These are phyloP conservation scores for Nebria ingens DNA, from an alignment of 1,140 invertebrate species.

Conservation along the genomic window DNA sequence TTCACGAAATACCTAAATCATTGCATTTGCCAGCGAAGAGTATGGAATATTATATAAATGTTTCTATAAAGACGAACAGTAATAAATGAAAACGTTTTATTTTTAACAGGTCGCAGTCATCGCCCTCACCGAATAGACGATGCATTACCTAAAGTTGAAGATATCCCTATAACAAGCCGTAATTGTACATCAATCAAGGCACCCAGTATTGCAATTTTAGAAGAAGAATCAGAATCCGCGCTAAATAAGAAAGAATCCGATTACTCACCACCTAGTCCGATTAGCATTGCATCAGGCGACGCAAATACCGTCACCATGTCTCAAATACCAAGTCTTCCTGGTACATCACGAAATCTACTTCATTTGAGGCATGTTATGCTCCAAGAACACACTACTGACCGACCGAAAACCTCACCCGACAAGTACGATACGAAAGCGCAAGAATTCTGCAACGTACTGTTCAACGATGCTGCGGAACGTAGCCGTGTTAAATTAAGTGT, in stretches of 20 bases:
- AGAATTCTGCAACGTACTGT: slow-evolving; percentile 4
- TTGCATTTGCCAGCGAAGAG: background rate
- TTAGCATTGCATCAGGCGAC: slow-evolving; percentile 4
- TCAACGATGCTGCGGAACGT: background rate
- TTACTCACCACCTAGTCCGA: background rate
- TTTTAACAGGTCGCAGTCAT: background rate
- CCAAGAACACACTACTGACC: background rate
- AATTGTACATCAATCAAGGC: slow-evolving; percentile 9
- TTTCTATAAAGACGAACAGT: background rate
- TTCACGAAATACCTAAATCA: too few species aligned
- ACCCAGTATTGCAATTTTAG: slow-evolving; percentile 10
- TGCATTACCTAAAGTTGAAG: background rate
- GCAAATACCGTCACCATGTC: slow-evolving; percentile 11
- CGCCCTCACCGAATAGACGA: background rate
- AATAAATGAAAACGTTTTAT: background rate
- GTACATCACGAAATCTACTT: background rate
- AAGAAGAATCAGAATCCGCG: slow-evolving; percentile 6
- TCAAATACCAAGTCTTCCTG: slow-evolving; percentile 4
- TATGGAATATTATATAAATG: too few species aligned
- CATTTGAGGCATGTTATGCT: background rate
- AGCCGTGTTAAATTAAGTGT: slow-evolving; percentile 4
- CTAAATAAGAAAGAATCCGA: slow-evolving; percentile 7
- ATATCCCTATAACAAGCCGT: background rate
- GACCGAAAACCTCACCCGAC: slow-evolving; percentile 9
- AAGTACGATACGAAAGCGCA: background rate